Evolutionary conservation across 2,797 vertebrate species (phyloP).

Genomic region (Rhabdomys pumilio): DNA sequence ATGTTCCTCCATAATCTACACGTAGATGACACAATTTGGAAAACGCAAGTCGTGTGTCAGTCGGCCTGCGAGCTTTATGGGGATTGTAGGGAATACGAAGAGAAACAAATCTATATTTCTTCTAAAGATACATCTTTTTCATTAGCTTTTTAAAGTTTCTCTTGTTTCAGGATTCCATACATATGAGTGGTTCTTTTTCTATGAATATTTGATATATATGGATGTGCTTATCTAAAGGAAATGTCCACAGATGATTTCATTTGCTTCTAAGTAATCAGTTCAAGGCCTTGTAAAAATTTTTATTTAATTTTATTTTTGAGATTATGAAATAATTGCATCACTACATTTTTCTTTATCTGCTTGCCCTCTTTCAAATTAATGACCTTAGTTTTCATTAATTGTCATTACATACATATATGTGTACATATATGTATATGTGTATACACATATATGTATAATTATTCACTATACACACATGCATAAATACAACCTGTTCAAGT

Average conservation of each 20-base stretch:
- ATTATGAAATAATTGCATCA: neutral
- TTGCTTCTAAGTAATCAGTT: slow-evolving; percentile 37
- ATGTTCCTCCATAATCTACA: slow-evolving; percentile 15
- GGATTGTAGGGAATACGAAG: neutral
- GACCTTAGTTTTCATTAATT: neutral
- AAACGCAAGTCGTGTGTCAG: neutral
- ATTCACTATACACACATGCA: neutral
- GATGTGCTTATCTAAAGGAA: neutral
- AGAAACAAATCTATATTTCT: neutral
- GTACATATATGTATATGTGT: neutral
- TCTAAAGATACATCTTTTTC: slow-evolving; percentile 11
- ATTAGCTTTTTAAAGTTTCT: neutral
- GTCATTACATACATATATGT: neutral
- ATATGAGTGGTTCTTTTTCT: neutral
- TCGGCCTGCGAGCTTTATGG: neutral
- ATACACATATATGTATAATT: neutral
- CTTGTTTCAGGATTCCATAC: neutral
- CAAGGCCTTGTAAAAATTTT: slow-evolving; percentile 6
- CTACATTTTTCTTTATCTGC: too few relatives aligned
- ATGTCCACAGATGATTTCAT: neutral
- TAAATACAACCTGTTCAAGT: neutral
- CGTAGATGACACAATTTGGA: slow-evolving; percentile 9
- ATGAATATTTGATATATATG: neutral
- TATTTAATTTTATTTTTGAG: neutral
- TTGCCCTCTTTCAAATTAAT: neutral